These are phyloP conservation scores for Podarcis cretensis DNA, from an alignment of 2,113 vertebrate species.

Conservation along the genomic window DNA sequence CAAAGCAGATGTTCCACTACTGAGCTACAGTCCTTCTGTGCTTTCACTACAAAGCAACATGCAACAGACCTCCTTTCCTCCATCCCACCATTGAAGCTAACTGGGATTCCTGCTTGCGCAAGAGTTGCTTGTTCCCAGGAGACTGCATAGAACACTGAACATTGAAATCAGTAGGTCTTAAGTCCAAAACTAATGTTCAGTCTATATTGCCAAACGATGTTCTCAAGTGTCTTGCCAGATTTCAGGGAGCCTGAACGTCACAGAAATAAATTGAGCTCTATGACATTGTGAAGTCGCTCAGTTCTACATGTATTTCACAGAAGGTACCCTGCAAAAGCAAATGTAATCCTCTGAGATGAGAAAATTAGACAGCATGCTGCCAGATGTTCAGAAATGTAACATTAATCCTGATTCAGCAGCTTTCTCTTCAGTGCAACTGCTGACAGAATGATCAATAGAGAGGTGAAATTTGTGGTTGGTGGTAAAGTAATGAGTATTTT, in stretches of 20 bases:
- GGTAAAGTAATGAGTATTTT: slow-evolving; percentile 40
- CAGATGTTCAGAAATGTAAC: slow-evolving; percentile 17
- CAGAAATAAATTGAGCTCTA: not conserved
- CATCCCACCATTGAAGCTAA: not conserved
- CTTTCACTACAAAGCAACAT: too few species aligned
- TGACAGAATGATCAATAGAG: slow-evolving; percentile 31
- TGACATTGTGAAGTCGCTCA: slow-evolving; percentile 5
- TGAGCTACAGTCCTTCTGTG: not conserved
- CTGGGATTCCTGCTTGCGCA: not conserved
- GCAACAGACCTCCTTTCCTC: not conserved
- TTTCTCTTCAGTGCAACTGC: slow-evolving; percentile 20
- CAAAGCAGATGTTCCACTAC: too few species aligned
- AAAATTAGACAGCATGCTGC: slow-evolving; percentile 20
- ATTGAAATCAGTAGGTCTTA: not conserved
- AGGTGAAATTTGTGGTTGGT: slow-evolving; percentile 33
- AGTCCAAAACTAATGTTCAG: not conserved
- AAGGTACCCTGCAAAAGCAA: slow-evolving; percentile 14
- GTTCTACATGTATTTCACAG: not conserved
- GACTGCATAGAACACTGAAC: not conserved
- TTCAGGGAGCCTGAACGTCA: not conserved
- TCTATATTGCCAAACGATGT: not conserved
- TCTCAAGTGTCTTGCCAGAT: not conserved
- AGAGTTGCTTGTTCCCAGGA: not conserved
- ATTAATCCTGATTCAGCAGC: slow-evolving; percentile 16
- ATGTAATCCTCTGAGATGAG: slow-evolving; percentile 10